A percentile compares a stretch with the other conserved stretches of the same genome.
phyloP scores from a whole-genome alignment of 2,888 invertebrate genomes.

The Cheilosia vernalis region DNA sequence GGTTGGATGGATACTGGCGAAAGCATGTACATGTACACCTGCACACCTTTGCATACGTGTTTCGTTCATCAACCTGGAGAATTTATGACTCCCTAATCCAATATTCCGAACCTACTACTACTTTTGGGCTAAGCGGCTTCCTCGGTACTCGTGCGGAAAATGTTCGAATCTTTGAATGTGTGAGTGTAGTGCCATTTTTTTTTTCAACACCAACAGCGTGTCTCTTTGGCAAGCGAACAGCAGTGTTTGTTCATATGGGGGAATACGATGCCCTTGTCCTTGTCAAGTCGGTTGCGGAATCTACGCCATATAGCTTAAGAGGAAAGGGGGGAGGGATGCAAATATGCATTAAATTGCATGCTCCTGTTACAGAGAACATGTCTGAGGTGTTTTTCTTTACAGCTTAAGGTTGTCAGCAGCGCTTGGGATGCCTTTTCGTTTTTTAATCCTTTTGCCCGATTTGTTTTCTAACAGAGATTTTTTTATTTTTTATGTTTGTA shows the following conservation, averaged over 20 bases:
- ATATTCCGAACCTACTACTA: constrained; percentile 50
- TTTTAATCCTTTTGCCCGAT: neutral
- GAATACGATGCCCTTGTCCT: constrained; percentile 26
- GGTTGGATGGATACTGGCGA: constrained; percentile 27
- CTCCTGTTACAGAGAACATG: neutral
- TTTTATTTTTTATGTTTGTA: constrained; percentile 18
- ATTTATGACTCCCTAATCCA: constrained; percentile 71
- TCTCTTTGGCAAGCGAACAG: constrained; percentile 9
- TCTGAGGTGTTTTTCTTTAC: neutral
- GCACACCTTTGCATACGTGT: constrained; percentile 35
- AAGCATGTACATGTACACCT: constrained; percentile 50
- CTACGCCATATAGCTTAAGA: neutral
- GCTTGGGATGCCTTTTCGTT: neutral
- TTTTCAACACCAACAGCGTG: constrained; percentile 8
- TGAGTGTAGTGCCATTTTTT: constrained; percentile 5
- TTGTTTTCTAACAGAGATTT: neutral
- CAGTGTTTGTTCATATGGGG: neutral
- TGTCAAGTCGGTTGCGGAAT: constrained; percentile 14
- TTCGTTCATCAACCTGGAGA: constrained; percentile 51
- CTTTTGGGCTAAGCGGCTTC: constrained; percentile 19
- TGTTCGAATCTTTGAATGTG: constrained; percentile 16
- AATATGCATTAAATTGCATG: constrained; percentile 21
- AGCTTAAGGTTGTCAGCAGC: neutral
- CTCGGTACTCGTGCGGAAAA: constrained; percentile 37
- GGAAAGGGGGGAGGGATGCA: neutral